Evolutionary conservation across 1,140 invertebrate genomes (phyloP).

Genomic region (Agrypnia vestita): DNA sequence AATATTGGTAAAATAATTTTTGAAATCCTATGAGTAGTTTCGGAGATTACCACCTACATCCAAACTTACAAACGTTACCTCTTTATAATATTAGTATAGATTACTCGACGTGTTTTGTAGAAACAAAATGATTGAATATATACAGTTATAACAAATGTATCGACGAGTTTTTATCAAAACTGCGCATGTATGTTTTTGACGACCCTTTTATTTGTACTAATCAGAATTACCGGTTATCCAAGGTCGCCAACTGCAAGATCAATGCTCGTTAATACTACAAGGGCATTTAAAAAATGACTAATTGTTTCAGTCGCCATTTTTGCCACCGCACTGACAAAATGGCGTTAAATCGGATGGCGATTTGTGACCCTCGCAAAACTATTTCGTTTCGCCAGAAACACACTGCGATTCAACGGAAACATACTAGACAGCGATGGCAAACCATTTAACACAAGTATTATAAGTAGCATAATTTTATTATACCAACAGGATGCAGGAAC

Average conservation of each 20-base stretch:
- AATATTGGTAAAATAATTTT: no score
- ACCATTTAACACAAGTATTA: no score
- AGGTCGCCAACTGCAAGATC: constrained; percentile 7
- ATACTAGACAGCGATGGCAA: background rate
- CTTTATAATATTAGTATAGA: no score
- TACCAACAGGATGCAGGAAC: no score
- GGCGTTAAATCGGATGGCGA: constrained; percentile 25
- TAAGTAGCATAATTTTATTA: no score
- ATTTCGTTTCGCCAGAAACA: constrained; percentile 15
- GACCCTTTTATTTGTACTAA: constrained; percentile 20
- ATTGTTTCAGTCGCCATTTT: constrained; percentile 30
- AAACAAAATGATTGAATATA: no score
- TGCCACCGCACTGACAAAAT: background rate
- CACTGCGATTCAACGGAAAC: background rate
- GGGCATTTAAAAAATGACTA: background rate
- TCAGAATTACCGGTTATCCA: constrained; percentile 23
- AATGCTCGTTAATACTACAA: constrained; percentile 7
- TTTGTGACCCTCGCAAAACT: background rate
- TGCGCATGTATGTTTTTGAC: background rate
- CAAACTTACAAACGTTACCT: no score
- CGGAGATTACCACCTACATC: no score
- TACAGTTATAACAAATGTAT: background rate
- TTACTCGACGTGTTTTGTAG: no score
- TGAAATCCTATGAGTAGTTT: no score
- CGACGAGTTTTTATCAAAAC: constrained; percentile 4